These are phyloP conservation scores for Rhamphomyia laevipes DNA, from an alignment of 2,888 invertebrate genomes.

Conservation along the genomic window DNA sequence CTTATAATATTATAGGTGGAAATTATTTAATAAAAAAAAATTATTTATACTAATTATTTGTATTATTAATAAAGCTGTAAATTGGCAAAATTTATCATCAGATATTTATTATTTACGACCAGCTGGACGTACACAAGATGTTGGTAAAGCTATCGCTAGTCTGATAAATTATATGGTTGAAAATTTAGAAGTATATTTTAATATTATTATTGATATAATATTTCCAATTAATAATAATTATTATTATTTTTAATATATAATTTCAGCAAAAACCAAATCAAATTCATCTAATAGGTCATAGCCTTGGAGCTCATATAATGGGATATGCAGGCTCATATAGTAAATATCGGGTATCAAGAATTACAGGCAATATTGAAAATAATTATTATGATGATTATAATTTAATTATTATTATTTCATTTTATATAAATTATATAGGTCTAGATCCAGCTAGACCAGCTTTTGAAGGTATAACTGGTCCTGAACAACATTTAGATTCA, in stretches of 20 bases:
- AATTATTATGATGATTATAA: not conserved
- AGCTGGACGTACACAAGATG: constrained; percentile 31
- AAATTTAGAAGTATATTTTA: constrained; percentile 27
- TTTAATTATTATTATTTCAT: not conserved
- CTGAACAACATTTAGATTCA: constrained; percentile 43
- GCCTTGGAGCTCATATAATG: constrained; percentile 49
- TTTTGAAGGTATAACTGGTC: constrained; percentile 33
- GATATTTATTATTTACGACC: constrained; percentile 34
- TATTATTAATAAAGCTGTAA: constrained; percentile 24
- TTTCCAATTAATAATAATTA: no score
- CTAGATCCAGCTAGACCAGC: constrained; percentile 52
- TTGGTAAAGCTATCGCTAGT: constrained; percentile 33
- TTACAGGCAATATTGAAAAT: constrained; percentile 44
- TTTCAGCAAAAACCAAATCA: constrained; percentile 19
- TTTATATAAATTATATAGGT: constrained; percentile 37
- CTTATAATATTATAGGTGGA: constrained; percentile 31
- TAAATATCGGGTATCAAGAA: constrained; percentile 39
- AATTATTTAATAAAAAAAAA: not conserved
- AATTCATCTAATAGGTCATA: constrained; percentile 40
- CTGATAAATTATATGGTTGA: constrained; percentile 31
- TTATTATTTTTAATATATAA: no score
- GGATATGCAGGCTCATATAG: constrained; percentile 45
- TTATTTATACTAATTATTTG: not conserved
- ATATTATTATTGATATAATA: no score
- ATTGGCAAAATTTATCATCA: constrained; percentile 34